These are phyloP conservation scores for Caenorhabditis latens DNA, from an alignment of 1,140 invertebrate species.

Conservation along the genomic window DNA sequence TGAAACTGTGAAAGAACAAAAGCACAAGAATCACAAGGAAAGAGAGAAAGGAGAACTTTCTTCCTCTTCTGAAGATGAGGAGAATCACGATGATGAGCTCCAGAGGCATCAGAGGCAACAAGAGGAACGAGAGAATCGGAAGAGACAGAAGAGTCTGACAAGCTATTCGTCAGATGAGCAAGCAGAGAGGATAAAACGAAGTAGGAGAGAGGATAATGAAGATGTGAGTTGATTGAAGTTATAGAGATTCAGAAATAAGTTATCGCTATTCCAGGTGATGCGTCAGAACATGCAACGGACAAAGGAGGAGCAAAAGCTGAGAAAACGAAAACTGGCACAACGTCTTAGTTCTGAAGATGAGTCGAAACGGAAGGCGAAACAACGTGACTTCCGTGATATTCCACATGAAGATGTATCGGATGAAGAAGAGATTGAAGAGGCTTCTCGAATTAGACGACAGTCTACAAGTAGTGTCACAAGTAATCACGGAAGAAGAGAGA, in stretches of 20 bases:
- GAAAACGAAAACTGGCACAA: constrained; percentile 6
- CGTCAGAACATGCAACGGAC: not conserved
- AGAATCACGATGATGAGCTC: not conserved
- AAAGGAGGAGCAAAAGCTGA: not conserved
- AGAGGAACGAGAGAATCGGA: not conserved
- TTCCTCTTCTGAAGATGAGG: not conserved
- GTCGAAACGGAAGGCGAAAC: not conserved
- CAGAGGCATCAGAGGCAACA: not conserved
- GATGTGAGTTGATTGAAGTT: constrained; percentile 5
- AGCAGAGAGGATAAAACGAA: not conserved
- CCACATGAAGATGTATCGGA: constrained; percentile 40
- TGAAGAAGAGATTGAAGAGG: constrained; percentile 22
- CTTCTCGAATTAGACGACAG: not conserved
- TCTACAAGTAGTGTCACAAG: not conserved
- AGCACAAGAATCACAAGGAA: not conserved
- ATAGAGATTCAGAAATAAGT: not conserved
- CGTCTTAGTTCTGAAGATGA: constrained; percentile 20
- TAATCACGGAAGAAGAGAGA: not conserved
- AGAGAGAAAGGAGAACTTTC: constrained; percentile 26
- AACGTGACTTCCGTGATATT: constrained; percentile 25
- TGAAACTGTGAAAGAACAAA: not conserved
- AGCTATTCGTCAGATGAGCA: constrained; percentile 36
- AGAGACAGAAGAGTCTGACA: constrained; percentile 22
- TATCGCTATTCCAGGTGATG: not conserved
- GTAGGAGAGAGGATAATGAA: constrained; percentile 8